Evolutionary conservation across 1,140 invertebrate species (phyloP).

Genomic region (Aricia agestis): DNA sequence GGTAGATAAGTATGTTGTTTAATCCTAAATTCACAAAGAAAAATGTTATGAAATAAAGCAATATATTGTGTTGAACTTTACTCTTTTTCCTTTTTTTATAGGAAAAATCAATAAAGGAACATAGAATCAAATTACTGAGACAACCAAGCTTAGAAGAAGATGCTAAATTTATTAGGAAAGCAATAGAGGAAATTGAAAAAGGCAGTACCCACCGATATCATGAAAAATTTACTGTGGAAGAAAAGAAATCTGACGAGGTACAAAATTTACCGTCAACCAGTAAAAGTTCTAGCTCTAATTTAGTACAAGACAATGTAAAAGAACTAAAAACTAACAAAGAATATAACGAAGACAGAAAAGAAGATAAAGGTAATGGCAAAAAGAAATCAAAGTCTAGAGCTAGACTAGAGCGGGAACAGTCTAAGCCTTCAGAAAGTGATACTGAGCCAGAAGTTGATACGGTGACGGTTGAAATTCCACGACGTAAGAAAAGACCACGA

Average conservation of each 20-base stretch:
- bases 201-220: conserved; percentile 50
- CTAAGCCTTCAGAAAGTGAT: conserved; percentile 73
- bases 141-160: conserved; percentile 67
- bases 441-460: conserved; percentile 69
- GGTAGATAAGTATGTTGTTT: conserved; percentile 38
- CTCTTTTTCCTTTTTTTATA: conserved; percentile 19
- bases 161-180: conserved; percentile 65
- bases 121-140: conserved; percentile 45
- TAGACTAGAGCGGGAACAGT: conserved; percentile 70
- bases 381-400: conserved; percentile 67
- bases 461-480: conserved; percentile 72
- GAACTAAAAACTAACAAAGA: conserved; percentile 46
- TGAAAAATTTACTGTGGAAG: conserved; percentile 29
- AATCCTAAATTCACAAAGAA: background rate
- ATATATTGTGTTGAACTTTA: background rate
- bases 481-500: conserved; percentile 63
- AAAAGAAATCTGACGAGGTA: conserved; percentile 12
- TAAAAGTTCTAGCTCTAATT: conserved; percentile 35
- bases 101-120: conserved; percentile 43
- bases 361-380: conserved; percentile 60
- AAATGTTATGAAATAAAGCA: background rate
- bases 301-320: conserved; percentile 38
- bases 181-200: conserved; percentile 68
- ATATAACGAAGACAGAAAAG: conserved; percentile 57
- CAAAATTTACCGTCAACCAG: conserved; percentile 37